Evolutionary conservation across 2,113 vertebrate genomes (phyloP), one percentile per base, ranked within the genome.

Genomic region (Microtus ochrogaster): DNA sequence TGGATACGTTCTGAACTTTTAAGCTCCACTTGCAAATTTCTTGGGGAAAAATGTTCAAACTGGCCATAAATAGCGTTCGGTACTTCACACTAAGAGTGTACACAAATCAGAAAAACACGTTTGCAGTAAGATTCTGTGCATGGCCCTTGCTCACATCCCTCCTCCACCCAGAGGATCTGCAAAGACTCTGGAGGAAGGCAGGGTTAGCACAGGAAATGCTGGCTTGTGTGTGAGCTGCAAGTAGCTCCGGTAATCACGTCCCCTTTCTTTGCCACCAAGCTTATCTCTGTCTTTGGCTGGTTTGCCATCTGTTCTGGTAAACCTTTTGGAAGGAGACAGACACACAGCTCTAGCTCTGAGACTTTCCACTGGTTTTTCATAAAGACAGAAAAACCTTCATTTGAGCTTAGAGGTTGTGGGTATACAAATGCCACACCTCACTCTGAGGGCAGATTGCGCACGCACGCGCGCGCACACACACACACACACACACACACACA

Each of bases 261-360:
- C 58, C n/a, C 52, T 81, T 94, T 95, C 96, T 95, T 83, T 92
- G 84, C 63, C 49, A 89, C 49, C 30, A 89, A 92, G 84, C 95
- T 96, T 90, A 72, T 78, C 83, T 96, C 96, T 98, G 83, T 97
- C 95, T 97, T 96, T 87, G 89, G 91, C 73, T 89, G 95, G 39
- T 55, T 91, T 83, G 78, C 97, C 95, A 97, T 97, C 96, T 97
- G 97, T 95, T 92, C 95, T 92, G 90, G 82, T 74, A 78, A 96
- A 92, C 94, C 95, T 94, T 90, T 72, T 72, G 24, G 24, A 41
- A 61, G 93, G 68, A 92, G 77, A 96, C 28, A 89, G 61, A 94
- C 39, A 82, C 14, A 61, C 24, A 90, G 72, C 26, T 97, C 63
- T 83, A 79, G 36, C 89, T 95, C 41, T n/a, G 90, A 90, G 82